Conservation (phyloP, 2,888 invertebrate genomes). For the Abrostola triplasia region DNA sequence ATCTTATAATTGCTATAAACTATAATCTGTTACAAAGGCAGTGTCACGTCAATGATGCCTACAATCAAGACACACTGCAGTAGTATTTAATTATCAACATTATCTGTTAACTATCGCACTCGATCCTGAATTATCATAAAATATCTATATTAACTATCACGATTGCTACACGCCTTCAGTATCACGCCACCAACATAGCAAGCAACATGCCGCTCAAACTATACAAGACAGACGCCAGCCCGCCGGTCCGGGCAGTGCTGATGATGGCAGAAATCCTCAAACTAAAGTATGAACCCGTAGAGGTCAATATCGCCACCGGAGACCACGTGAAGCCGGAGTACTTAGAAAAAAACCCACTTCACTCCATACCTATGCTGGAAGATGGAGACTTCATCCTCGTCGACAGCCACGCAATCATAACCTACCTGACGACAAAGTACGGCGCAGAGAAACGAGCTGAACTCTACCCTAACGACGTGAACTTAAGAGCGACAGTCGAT, state of each 20-base stretch:
- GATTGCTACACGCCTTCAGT: background rate
- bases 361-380: constrained; percentile 66
- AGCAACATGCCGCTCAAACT: constrained; percentile 61
- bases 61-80: too few relatives aligned
- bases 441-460: constrained; percentile 61
- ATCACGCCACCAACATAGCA: background rate
- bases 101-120: too few relatives aligned
- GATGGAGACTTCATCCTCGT: constrained; percentile 65
- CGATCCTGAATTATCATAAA: too few relatives aligned
- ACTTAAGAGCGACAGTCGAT: constrained; percentile 61
- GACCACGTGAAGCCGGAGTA: constrained; percentile 62
- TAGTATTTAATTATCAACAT: too few relatives aligned
- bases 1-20: too few relatives aligned
- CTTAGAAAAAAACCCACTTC: constrained; percentile 65
- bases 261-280: constrained; percentile 63
- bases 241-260: constrained; percentile 62
- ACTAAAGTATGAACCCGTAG: constrained; percentile 54
- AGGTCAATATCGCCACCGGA: constrained; percentile 50
- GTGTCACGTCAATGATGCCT: too few relatives aligned
- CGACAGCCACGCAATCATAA: constrained; percentile 70
- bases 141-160: background rate
- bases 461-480: constrained; percentile 64
- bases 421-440: constrained; percentile 68
- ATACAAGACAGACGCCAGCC: constrained; percentile 60
- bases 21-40: too few relatives aligned